Conservation (phyloP, 92 coral and sea anemone genomes). For the Nematostella vectensis region DNA sequence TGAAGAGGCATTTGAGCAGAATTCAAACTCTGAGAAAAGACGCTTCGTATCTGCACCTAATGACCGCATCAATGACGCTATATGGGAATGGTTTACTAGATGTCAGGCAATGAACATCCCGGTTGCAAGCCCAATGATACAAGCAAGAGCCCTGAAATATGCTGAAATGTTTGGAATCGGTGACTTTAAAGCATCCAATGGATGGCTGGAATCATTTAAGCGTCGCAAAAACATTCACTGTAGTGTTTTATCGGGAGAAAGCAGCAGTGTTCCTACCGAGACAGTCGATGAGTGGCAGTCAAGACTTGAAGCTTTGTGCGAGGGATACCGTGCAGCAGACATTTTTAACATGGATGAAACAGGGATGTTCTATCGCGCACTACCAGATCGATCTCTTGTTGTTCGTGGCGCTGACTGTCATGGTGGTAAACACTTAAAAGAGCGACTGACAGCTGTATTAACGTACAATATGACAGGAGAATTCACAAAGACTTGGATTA, state of each 20-base stretch:
- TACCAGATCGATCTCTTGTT: slow-evolving; percentile 9
- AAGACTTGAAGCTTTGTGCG: neutral
- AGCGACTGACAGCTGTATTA: slow-evolving; percentile 47
- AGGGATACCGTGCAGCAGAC: slow-evolving; percentile 33
- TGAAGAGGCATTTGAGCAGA: too few species aligned
- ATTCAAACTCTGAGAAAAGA: too few species aligned
- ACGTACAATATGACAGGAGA: slow-evolving; percentile 53
- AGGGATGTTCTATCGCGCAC: slow-evolving; percentile 35
- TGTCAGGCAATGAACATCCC: slow-evolving; percentile 17
- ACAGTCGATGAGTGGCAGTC: too few species aligned
- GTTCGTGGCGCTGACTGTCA: too few species aligned
- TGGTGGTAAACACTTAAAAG: slow-evolving; percentile 19
- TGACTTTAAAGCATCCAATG: neutral
- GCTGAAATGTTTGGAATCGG: neutral
- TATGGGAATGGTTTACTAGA: slow-evolving; percentile 37
- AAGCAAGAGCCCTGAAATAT: neutral
- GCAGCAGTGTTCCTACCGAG: too few species aligned
- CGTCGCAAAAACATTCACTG: neutral
- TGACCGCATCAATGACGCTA: slow-evolving; percentile 23
- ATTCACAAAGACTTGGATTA: slow-evolving; percentile 44
- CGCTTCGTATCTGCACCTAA: too few species aligned
- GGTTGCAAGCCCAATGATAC: neutral
- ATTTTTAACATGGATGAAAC: slow-evolving; percentile 58
- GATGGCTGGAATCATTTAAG: neutral
- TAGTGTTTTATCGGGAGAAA: too few species aligned